Conservation (phyloP, 2,113 vertebrate genomes). For the Apteryx mantelli region DNA sequence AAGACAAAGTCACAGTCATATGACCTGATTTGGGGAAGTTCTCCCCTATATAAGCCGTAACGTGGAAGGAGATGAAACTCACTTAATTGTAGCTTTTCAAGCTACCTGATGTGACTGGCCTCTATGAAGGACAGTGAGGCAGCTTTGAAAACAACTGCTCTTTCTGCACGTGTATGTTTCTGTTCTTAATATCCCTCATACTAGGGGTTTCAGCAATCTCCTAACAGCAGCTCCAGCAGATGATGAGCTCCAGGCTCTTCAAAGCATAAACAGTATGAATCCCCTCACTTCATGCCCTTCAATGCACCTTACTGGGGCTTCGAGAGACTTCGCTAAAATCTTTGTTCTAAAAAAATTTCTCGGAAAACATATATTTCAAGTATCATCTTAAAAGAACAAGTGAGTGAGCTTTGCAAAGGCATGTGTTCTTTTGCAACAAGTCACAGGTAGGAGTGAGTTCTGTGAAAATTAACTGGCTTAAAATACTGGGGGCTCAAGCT, state of each 20-base stretch:
- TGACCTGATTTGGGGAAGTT: not conserved
- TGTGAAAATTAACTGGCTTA: not conserved
- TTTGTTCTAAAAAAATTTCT: not conserved
- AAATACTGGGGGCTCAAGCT: not conserved
- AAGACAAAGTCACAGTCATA: not conserved
- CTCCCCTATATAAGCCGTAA: fast-evolving
- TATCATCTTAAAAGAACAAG: not conserved
- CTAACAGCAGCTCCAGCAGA: not conserved
- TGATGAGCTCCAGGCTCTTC: not conserved
- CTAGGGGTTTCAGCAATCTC: not conserved
- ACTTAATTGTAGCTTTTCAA: not conserved
- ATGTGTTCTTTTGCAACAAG: not conserved
- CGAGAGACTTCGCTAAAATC: not conserved
- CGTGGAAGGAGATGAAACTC: not conserved
- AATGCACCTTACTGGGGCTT: not conserved
- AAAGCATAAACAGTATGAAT: not conserved
- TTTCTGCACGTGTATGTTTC: fast-evolving
- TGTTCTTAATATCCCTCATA: not conserved
- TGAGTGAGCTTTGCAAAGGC: not conserved
- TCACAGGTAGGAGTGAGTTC: not conserved
- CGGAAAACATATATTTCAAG: not conserved
- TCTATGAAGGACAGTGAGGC: not conserved
- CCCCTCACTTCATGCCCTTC: fast-evolving
- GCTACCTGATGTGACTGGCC: not conserved
- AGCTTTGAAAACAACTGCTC: not conserved